Conservation (phyloP, 2,797 vertebrate species). For the Spinibarbus caldwelli region DNA sequence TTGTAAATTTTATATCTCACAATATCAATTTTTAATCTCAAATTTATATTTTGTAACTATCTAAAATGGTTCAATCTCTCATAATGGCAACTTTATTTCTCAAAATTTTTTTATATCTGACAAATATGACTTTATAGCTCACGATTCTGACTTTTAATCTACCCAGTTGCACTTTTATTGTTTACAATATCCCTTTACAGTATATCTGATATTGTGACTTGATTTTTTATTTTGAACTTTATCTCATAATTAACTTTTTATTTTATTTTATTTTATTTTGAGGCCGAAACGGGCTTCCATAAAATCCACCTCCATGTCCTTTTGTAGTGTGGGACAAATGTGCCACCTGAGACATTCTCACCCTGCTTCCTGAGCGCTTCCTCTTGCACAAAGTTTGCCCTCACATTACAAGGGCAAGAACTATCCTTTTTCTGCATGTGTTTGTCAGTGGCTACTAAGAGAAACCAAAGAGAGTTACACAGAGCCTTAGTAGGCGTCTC, state of each 20-base stretch:
- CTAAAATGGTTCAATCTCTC: background rate
- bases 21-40: background rate
- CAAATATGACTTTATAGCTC: too few species aligned
- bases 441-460: slow-evolving; percentile 4
- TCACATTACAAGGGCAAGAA: slow-evolving; percentile 30
- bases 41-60: too few species aligned
- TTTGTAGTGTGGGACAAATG: background rate
- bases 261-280: too few species aligned
- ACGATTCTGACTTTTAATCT: background rate
- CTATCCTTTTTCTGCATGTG: slow-evolving; percentile 32
- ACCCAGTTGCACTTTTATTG: background rate
- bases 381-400: slow-evolving; percentile 12
- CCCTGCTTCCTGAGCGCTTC: background rate
- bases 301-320: background rate
- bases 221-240: background rate
- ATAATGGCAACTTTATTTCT: background rate
- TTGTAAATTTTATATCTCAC: background rate
- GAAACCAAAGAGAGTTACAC: too few species aligned
- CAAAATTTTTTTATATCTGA: background rate
- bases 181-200: too few species aligned
- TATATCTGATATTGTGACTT: background rate
- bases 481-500: slow-evolving; percentile 28
- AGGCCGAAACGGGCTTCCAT: background rate
- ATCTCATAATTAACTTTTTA: too few species aligned
- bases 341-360: slow-evolving; percentile 30